Percentiles rank a stretch among this genome's conserved stretches.
Conservation (phyloP, 2,113 vertebrate genomes). For the Indri indri region DNA sequence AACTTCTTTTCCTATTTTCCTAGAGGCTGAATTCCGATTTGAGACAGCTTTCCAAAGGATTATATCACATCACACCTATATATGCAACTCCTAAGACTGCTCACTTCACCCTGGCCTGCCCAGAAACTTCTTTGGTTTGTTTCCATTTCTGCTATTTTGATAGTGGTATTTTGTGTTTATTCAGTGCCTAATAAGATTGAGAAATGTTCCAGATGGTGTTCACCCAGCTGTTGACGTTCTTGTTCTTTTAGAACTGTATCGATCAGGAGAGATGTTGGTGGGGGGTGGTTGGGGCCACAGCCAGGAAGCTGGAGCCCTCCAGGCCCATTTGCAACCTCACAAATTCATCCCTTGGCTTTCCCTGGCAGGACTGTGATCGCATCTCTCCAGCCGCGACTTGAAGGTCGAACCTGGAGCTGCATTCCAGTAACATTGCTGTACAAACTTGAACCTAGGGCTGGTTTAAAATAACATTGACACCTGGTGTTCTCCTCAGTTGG, state of each 20-base stretch:
- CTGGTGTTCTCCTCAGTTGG: background rate
- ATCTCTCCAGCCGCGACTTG: background rate
- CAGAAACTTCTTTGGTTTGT: background rate
- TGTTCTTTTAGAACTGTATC: background rate
- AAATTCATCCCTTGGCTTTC: background rate
- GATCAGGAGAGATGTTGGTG: background rate
- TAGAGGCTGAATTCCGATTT: background rate
- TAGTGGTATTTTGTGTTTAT: background rate
- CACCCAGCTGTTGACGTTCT: accelerated
- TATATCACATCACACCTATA: accelerated
- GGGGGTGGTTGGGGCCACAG: background rate
- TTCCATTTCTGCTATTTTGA: background rate
- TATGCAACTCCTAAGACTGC: no score
- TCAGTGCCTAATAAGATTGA: background rate
- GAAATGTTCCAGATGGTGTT: background rate
- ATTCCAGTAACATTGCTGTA: background rate
- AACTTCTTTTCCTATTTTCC: background rate
- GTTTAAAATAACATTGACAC: background rate
- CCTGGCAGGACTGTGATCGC: accelerated
- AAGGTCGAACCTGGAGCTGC: background rate
- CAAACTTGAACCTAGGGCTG: background rate
- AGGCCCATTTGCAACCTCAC: background rate
- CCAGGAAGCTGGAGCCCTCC: background rate
- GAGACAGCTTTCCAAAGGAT: background rate
- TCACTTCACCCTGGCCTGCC: background rate